phyloP scores from a whole-genome alignment of 2,888 invertebrate species.

The Tetheella fluctuosa region DNA sequence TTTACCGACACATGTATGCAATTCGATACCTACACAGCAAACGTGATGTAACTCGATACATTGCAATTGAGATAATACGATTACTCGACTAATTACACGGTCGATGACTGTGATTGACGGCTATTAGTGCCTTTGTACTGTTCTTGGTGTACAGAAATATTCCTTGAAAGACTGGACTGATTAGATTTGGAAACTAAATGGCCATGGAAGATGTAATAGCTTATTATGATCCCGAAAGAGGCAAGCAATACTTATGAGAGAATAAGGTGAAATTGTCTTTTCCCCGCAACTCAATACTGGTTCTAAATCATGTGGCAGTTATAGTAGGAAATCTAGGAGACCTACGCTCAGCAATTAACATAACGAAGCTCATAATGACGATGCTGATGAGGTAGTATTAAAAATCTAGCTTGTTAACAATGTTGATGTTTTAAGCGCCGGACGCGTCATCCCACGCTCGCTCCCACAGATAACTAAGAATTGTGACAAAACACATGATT shows the following conservation, averaged over 20 bases:
- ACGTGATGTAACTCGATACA: conserved; percentile 11
- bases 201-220: too few species aligned
- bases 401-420: neutral
- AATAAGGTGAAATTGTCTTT: too few species aligned
- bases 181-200: too few species aligned
- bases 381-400: neutral
- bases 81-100: conserved; percentile 23
- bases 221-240: too few species aligned
- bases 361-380: neutral
- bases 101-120: conserved; percentile 24
- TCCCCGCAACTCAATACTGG: too few species aligned
- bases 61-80: conserved; percentile 18
- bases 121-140: neutral
- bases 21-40: neutral
- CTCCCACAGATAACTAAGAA: neutral
- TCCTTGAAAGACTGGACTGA: too few species aligned
- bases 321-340: too few species aligned
- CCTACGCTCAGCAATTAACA: neutral
- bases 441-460: neutral
- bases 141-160: neutral
- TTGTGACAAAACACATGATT: conserved; percentile 1
- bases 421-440: neutral
- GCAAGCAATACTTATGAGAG: too few species aligned
- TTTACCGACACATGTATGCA: neutral
- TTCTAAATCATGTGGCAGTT: too few species aligned